Evolutionary conservation across 2,888 invertebrate species (phyloP).

Genomic region (Yponomeuta plumbellus): DNA sequence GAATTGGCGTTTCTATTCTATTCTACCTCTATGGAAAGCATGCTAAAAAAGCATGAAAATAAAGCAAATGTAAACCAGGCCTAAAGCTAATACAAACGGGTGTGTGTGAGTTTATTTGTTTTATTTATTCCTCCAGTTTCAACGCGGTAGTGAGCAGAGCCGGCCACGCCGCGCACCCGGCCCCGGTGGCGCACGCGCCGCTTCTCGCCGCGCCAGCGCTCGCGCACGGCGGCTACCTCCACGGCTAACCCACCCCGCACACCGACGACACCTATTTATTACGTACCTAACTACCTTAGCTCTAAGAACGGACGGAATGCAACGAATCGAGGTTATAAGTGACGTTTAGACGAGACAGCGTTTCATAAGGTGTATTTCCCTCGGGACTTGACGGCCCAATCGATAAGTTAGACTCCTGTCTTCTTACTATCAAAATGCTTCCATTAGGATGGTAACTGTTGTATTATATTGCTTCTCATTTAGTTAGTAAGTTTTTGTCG

Average conservation of each 20-base stretch:
- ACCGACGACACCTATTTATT: constrained; percentile 57
- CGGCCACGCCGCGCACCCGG: constrained; percentile 75
- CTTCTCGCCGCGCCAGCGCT: constrained; percentile 54
- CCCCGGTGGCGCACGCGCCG: constrained; percentile 32
- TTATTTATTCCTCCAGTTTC: constrained; percentile 52
- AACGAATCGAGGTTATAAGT: constrained; percentile 36
- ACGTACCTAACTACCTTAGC: constrained; percentile 41
- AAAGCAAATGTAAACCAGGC: too few relatives aligned
- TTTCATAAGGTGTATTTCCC: constrained; percentile 62
- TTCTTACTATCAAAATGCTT: constrained; percentile 31
- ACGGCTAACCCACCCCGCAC: constrained; percentile 41
- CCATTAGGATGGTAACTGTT: constrained; percentile 42
- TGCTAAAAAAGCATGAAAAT: too few relatives aligned
- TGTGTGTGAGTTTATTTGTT: too few relatives aligned
- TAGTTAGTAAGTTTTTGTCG: constrained; percentile 54
- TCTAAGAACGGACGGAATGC: constrained; percentile 59
- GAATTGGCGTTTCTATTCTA: too few relatives aligned
- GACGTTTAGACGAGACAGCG: constrained; percentile 32
- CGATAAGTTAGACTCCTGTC: constrained; percentile 31
- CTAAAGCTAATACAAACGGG: too few relatives aligned
- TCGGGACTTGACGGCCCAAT: constrained; percentile 54
- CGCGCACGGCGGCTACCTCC: constrained; percentile 48
- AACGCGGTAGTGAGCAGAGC: constrained; percentile 77
- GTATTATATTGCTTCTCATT: constrained; percentile 61
- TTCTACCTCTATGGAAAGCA: too few relatives aligned